Base-by-base conservation (phyloP, 2,888 invertebrate genomes). In the Panzeria rudis region DNA sequence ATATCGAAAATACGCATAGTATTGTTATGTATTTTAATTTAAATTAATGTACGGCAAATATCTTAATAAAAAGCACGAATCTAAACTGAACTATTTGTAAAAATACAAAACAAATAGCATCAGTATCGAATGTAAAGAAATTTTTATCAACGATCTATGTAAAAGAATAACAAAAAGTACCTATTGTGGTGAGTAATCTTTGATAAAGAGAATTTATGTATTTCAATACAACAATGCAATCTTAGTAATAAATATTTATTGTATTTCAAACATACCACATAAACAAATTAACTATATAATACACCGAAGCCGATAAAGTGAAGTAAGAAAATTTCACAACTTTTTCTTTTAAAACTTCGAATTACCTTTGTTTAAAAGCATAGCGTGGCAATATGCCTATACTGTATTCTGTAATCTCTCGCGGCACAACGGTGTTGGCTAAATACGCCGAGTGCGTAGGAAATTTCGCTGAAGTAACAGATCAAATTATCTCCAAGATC, bases 391-490 rank as follows among this genome's bases (percentile, higher is more conserved):
- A 68, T 71, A 98, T 98, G 98, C 97, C 98, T 81, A 95, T 98
- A 89, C 93, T 98, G 86, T 98, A 97, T 92, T 96, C 97, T 91
- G 97, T 98, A 38, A 95, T 99, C 87, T 95, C 98, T 17, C 94
- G 98, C 86, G 97, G 97, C 77, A 95, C 95, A 56, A 96, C 96
- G 0, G 95, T 98, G 68, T 94, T 98, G 71, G 96, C 97, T 4
- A 98, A 98, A 93, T 96, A 97, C 94, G 98, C 98, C 2, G 95
- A 97, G 64, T 98, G 98, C 92, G 95, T 96, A 84, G 98, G 98
- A 15, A 98, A 99, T 93, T 98, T 98, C 92, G 96, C 96, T 2
- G 98, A 98, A 94, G 97, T 98, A 8, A 97, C 98, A 0, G 97
- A 98, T 92, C 97, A 97, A 92, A 96, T 98, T 86, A 93, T 98